phyloP scores from a whole-genome alignment of 2,888 invertebrate genomes.

The Caenorhabditis panamensis region DNA sequence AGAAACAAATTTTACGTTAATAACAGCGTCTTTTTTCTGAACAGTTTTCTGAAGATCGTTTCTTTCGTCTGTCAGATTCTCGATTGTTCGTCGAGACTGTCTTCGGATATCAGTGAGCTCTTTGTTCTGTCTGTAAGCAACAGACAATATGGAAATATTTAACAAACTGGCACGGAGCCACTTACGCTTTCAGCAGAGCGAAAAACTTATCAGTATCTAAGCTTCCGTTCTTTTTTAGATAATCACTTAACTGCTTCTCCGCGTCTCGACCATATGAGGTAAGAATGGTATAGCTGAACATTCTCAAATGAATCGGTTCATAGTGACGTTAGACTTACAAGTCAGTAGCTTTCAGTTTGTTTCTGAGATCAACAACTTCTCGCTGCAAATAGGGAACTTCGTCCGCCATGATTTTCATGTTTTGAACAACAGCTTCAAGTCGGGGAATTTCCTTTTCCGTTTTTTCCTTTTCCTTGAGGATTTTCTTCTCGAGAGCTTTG shows the following conservation, averaged over 20 bases:
- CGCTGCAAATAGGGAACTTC: conserved; percentile 15
- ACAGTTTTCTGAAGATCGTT: conserved; percentile 5
- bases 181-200: conserved; percentile 38
- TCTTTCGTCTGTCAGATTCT: conserved; percentile 9
- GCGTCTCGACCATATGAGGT: conserved; percentile 13
- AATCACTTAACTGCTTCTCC: conserved; percentile 36
- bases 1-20: conserved; percentile 2
- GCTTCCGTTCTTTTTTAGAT: conserved; percentile 19
- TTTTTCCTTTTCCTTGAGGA: conserved; percentile 41
- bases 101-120: conserved; percentile 28
- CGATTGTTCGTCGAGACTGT: conserved; percentile 23
- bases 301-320: too few species aligned
- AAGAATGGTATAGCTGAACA: conserved; percentile 47
- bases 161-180: too few species aligned
- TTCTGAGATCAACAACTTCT: conserved; percentile 7
- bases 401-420: conserved; percentile 25
- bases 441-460: conserved; percentile 36
- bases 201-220: conserved; percentile 51
- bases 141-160: neutral
- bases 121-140: conserved; percentile 43
- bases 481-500: conserved; percentile 51
- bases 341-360: conserved; percentile 43
- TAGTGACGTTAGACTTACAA: too few species aligned
- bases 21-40: conserved; percentile 2
- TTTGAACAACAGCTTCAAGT: conserved; percentile 28